These are phyloP conservation scores for Cryptoblepharus egeriae DNA, from an alignment of 2,797 vertebrate genomes.

Conservation along the genomic window DNA sequence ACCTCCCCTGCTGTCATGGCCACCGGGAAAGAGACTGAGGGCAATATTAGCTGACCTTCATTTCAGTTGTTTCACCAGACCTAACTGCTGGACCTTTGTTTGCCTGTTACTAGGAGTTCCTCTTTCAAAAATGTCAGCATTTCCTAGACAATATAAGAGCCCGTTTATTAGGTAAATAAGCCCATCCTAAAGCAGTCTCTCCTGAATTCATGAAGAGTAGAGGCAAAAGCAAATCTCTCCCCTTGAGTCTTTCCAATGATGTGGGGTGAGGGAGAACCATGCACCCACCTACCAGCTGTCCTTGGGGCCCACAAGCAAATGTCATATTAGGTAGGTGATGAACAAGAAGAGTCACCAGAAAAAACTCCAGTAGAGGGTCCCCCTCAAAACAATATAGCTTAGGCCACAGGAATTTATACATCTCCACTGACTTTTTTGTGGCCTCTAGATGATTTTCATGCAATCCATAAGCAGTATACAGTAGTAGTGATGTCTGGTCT, in stretches of 20 bases:
- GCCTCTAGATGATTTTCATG: not conserved
- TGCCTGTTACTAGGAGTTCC: slow-evolving; percentile 96
- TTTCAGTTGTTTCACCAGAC: slow-evolving; percentile 92
- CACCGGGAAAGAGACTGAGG: slow-evolving; percentile 85
- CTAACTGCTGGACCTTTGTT: slow-evolving; percentile 88
- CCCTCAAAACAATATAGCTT: not conserved
- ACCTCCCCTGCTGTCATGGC: slow-evolving; percentile 87
- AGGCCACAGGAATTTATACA: no score
- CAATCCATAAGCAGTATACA: not conserved
- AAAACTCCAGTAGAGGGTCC: slow-evolving; percentile 22
- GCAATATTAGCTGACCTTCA: slow-evolving; percentile 90
- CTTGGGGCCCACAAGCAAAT: slow-evolving; percentile 56
- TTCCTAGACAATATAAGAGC: slow-evolving; percentile 81
- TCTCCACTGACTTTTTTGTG: not conserved
- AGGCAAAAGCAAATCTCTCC: slow-evolving; percentile 58
- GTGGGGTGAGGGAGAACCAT: no score
- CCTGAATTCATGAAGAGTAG: slow-evolving; percentile 72
- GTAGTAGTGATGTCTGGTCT: not conserved
- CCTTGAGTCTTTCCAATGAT: slow-evolving; percentile 48
- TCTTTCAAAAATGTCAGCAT: slow-evolving; percentile 84
- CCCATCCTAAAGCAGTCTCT: slow-evolving; percentile 80
- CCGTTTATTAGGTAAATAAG: slow-evolving; percentile 87
- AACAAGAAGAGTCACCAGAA: slow-evolving; percentile 49
- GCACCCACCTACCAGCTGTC: slow-evolving; percentile 2
- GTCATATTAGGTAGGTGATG: slow-evolving; percentile 43